phyloP scores from a whole-genome alignment of 2,888 invertebrate species.

The Limnephilus rhombicus region DNA sequence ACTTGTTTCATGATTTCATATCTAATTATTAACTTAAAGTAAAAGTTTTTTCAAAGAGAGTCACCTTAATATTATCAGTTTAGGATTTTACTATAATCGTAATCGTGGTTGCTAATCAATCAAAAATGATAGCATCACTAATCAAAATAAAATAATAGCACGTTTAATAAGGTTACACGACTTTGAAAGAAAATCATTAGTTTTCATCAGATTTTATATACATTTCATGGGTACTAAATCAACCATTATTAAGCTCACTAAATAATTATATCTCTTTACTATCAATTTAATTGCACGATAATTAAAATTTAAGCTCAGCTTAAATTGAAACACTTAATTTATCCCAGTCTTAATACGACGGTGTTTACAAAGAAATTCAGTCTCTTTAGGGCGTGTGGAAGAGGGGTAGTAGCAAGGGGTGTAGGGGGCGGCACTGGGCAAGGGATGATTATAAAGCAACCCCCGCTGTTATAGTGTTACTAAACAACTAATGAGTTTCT shows the following conservation, averaged over 20 bases:
- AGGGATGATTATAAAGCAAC: conserved; percentile 20
- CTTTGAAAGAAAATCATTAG: neutral
- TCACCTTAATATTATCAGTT: neutral
- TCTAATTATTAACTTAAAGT: no score
- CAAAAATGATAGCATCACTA: neutral
- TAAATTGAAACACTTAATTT: neutral
- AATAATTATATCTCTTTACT: neutral
- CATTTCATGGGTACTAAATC: neutral
- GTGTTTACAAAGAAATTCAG: neutral
- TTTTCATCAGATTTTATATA: neutral
- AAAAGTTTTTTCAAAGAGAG: neutral
- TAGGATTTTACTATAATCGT: neutral
- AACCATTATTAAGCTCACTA: neutral
- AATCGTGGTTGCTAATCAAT: neutral
- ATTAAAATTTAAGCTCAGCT: neutral
- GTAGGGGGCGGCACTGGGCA: neutral
- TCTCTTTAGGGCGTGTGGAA: neutral
- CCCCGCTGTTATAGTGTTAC: conserved; percentile 2
- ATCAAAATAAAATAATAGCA: neutral
- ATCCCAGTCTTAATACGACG: neutral
- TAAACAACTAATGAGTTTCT: conserved; percentile 32
- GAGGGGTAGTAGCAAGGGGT: neutral
- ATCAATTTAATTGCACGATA: neutral
- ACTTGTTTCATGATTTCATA: no score
- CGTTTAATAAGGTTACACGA: neutral